Conservation (phyloP, 2,113 vertebrate genomes). For the human (Homo sapiens) region DNA sequence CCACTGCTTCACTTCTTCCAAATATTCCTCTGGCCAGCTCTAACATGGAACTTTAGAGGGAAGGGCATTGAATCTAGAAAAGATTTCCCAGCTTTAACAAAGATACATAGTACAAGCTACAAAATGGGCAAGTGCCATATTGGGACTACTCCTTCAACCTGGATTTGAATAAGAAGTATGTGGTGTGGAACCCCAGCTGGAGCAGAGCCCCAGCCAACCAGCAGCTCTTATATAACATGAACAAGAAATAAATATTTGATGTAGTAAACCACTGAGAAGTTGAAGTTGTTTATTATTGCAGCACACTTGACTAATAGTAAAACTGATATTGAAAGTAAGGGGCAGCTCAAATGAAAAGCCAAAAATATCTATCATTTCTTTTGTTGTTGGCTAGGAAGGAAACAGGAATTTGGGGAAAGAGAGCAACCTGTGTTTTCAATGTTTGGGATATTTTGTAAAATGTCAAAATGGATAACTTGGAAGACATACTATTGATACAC, state of each 20-base stretch:
- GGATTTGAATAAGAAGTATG: background rate
- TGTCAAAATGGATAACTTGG: background rate
- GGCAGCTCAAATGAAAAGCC: background rate
- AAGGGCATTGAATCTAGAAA: background rate
- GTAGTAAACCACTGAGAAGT: background rate
- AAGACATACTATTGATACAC: background rate
- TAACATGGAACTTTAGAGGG: background rate
- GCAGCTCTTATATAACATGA: background rate
- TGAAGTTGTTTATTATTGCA: background rate
- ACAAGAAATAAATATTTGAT: background rate
- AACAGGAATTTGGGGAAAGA: background rate
- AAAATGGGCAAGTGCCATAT: no score
- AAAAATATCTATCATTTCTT: background rate
- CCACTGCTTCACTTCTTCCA: background rate
- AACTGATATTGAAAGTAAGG: background rate
- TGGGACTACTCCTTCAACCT: background rate
- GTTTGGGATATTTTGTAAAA: background rate
- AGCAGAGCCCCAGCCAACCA: background rate
- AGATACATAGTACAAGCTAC: background rate
- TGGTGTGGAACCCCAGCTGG: background rate
- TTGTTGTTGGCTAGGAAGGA: background rate
- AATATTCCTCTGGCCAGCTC: background rate
- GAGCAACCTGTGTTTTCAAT: background rate
- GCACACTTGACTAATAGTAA: background rate
- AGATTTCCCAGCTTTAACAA: background rate